These are phyloP conservation scores for Ostrea edulis DNA, from an alignment of 1,140 invertebrate species.

Conservation along the genomic window DNA sequence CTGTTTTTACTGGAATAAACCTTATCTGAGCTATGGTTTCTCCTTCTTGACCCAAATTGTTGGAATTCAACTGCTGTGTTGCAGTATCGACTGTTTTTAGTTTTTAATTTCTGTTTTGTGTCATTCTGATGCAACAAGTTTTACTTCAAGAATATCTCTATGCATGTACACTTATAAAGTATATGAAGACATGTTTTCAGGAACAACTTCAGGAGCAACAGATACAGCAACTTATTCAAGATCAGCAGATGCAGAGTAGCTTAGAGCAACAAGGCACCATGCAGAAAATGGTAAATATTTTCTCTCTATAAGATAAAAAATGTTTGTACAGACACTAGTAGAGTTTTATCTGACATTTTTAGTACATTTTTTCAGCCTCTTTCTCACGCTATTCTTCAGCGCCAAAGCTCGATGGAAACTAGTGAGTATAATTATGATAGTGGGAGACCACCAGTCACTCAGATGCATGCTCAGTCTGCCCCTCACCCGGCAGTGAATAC, in stretches of 20 bases:
- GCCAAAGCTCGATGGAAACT: conserved; percentile 58
- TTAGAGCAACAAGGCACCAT: conserved; percentile 48
- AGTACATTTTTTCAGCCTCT: conserved; percentile 43
- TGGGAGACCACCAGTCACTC: conserved; percentile 7
- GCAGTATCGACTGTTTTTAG: no score
- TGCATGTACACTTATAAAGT: no score
- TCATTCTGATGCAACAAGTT: no score
- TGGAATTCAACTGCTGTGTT: no score
- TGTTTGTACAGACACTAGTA: neutral
- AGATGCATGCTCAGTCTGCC: neutral
- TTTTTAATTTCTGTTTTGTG: no score
- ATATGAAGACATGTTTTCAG: conserved; percentile 3
- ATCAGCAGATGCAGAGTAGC: conserved; percentile 53
- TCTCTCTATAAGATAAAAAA: neutral
- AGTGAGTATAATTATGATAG: conserved; percentile 43
- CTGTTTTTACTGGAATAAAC: no score
- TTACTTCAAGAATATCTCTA: no score
- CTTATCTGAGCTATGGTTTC: no score
- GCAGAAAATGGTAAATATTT: conserved; percentile 45
- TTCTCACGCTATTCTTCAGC: conserved; percentile 56
- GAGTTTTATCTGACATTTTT: neutral
- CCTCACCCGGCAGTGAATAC: conserved; percentile 27
- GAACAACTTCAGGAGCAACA: conserved; percentile 75
- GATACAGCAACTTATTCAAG: conserved; percentile 61
- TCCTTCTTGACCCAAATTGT: no score